Percentiles rank a stretch among this genome's conserved stretches.
Conservation (phyloP, 1,140 invertebrate genomes). For the Steinernema feltiae region DNA sequence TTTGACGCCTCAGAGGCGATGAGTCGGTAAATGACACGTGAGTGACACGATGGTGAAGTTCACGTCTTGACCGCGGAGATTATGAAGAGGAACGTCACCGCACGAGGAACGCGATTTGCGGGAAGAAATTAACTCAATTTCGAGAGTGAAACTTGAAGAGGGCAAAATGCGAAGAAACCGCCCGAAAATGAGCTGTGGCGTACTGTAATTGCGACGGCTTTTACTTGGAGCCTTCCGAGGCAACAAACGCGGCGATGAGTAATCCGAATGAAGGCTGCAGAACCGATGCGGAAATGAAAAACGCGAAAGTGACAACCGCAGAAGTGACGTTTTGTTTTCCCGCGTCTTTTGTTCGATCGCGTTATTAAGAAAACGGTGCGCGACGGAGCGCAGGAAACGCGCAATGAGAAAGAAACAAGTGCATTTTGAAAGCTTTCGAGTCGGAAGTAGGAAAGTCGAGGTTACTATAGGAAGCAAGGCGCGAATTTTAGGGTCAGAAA, state of each 20-base stretch:
- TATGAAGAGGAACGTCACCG: not conserved
- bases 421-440: not conserved
- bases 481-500: too few species aligned
- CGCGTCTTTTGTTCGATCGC: not conserved
- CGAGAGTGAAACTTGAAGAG: not conserved
- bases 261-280: too few species aligned
- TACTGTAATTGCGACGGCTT: not conserved
- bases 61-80: not conserved
- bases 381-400: not conserved
- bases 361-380: not conserved
- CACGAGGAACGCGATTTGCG: not conserved
- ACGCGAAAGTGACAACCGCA: not conserved
- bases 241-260: too few species aligned
- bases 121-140: not conserved
- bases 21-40: not conserved
- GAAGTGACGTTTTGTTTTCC: not conserved
- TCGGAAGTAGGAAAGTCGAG: not conserved
- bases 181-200: not conserved
- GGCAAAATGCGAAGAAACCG: not conserved
- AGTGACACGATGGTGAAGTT: not conserved
- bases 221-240: not conserved
- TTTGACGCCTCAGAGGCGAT: too few species aligned
- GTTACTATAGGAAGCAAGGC: not conserved
- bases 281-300: not conserved
- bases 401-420: too few species aligned